These are phyloP conservation scores for Passer montanus DNA, from an alignment of 2,113 vertebrate genomes.

Conservation along the genomic window DNA sequence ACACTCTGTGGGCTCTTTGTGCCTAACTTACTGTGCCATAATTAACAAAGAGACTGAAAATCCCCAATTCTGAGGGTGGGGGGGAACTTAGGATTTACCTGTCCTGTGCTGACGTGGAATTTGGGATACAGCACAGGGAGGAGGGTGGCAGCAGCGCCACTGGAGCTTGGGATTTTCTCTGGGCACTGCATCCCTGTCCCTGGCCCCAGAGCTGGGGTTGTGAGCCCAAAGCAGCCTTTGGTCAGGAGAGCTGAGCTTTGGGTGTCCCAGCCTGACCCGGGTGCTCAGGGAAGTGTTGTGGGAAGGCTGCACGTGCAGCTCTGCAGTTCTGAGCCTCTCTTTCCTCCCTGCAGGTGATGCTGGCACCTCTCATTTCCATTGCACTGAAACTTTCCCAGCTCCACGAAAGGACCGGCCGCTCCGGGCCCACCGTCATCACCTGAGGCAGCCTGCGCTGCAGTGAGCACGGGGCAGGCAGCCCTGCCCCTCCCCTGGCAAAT, in stretches of 20 bases:
- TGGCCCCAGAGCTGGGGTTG: neutral
- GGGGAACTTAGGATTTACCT: neutral
- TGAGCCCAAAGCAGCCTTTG: neutral
- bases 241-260: neutral
- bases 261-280: fast-evolving
- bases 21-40: neutral
- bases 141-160: neutral
- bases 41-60: neutral
- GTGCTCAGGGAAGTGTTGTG: fast-evolving
- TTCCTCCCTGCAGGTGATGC: slow-evolving; percentile 85
- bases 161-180: neutral
- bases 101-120: fast-evolving
- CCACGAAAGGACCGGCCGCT: slow-evolving; percentile 87
- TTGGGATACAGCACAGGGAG: neutral
- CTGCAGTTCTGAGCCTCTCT: neutral
- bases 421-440: slow-evolving; percentile 93
- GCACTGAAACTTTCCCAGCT: slow-evolving; percentile 93
- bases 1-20: neutral
- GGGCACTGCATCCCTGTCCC: fast-evolving
- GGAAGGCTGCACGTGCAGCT: fast-evolving
- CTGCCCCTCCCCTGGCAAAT: neutral
- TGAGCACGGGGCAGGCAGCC: neutral
- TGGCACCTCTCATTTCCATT: slow-evolving; percentile 93
- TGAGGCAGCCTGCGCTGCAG: slow-evolving; percentile 34
- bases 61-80: neutral